Evolutionary conservation across 2,888 invertebrate genomes (phyloP), one percentile per base, ranked within the genome.

Genomic region (Morinoia aosen): DNA sequence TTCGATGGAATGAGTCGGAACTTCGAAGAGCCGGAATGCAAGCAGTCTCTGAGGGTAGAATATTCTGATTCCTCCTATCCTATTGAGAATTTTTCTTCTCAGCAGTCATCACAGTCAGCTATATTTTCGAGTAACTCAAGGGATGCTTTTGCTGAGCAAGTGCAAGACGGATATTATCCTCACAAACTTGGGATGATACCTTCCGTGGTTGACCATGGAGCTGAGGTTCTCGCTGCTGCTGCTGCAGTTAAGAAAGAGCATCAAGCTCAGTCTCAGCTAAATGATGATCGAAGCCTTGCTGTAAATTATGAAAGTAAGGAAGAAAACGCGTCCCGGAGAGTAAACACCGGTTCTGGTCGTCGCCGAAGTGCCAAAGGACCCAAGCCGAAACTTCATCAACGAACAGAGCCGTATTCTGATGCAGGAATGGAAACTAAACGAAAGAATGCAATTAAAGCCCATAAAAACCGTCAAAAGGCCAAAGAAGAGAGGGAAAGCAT

Each of bases 381-480:
- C 0, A 96, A 96, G 57, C 58, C 64, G 16, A 96, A 96, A 90
- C 61, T 95, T n/a, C 96, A 97, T 95, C 96, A 97, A 58, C 16
- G 64, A 12, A 96, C 96, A 14, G 96, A 95, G n/a, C 96, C 96
- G 11, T 96, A 95, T 57, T 94, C 95, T 11, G 96, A 97, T 56
- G 96, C 96, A 0, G 96, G 40, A 25, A 90, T 95, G 57, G 97
- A 97, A 95, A 96, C 96, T 48, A 95, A 95, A 39, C 96, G 97
- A 61, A 96, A 76, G 48, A 96, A 97, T 91, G 97, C 97, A 58
- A 96, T 97, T 48, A 96, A 97, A 90, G 96, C 97, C 56, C 96
- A 97, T 95, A 96, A 95, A 90, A 96, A 97, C 95, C 95, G 97
- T 2, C 96, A 96, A 58, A 95, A 94, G 90, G 96, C 96, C 96